Conservation (phyloP, 2,888 invertebrate genomes). For the Linyphia triangularis region DNA sequence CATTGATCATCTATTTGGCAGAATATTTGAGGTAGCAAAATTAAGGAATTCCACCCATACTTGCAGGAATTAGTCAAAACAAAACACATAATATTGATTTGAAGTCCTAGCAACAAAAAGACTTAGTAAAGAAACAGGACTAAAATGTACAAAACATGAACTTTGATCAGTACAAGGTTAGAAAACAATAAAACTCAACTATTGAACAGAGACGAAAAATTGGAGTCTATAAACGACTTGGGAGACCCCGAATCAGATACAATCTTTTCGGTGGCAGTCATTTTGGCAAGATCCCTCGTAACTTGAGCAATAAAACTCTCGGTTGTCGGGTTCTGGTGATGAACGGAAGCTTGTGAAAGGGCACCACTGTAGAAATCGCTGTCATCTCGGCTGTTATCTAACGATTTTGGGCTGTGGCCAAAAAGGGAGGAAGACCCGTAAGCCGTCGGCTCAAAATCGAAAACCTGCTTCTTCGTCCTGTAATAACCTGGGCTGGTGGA, state of each 20-base stretch:
- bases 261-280: slow-evolving; percentile 40
- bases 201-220: slow-evolving; percentile 45
- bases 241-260: slow-evolving; percentile 16
- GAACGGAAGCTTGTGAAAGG: neutral
- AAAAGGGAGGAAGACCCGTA: slow-evolving; percentile 14
- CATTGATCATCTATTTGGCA: too few species aligned
- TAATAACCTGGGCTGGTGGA: slow-evolving; percentile 37
- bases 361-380: slow-evolving; percentile 1
- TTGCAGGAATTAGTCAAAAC: too few species aligned
- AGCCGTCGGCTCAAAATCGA: slow-evolving; percentile 48
- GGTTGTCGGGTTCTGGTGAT: neutral
- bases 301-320: slow-evolving; percentile 73
- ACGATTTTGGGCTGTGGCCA: neutral
- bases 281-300: slow-evolving; percentile 68
- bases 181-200: slow-evolving; percentile 36
- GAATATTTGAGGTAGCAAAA: too few species aligned
- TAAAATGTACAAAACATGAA: neutral
- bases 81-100: too few species aligned
- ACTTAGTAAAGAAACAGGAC: neutral
- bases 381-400: neutral
- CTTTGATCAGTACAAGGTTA: neutral
- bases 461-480: slow-evolving; percentile 27
- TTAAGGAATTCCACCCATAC: too few species aligned
- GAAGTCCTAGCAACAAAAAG: too few species aligned
- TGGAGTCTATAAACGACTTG: slow-evolving; percentile 37